Evolutionary conservation across 2,888 invertebrate species (phyloP).

Genomic region (Nycteola revayana): DNA sequence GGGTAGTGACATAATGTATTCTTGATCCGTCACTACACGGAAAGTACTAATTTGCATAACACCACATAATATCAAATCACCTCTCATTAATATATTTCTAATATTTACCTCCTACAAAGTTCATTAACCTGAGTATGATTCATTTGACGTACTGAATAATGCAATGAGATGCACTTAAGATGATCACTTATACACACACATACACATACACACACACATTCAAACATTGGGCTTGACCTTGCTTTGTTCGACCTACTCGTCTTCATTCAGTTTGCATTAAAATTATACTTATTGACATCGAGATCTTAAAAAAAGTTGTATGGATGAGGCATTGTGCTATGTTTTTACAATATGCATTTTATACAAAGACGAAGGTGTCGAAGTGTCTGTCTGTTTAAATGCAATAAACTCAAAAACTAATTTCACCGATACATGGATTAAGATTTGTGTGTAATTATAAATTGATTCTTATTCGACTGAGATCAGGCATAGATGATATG

Average conservation of each 20-base stretch:
- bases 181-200: conserved; percentile 25
- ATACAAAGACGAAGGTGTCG: too few relatives aligned
- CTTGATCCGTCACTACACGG: too few relatives aligned
- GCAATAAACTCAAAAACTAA: too few relatives aligned
- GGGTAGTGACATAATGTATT: too few relatives aligned
- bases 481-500: too few relatives aligned
- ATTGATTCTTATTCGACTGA: too few relatives aligned
- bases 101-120: conserved; percentile 11
- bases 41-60: too few relatives aligned
- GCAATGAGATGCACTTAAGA: conserved; percentile 46
- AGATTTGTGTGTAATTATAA: too few relatives aligned
- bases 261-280: conserved; percentile 32
- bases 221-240: conserved; percentile 27
- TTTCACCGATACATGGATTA: too few relatives aligned
- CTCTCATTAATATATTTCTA: conserved; percentile 3
- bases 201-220: conserved; percentile 18
- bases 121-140: conserved; percentile 19
- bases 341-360: too few relatives aligned
- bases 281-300: conserved; percentile 13
- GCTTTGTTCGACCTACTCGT: conserved; percentile 38
- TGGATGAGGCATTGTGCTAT: conserved; percentile 20
- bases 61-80: not conserved
- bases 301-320: conserved; percentile 2
- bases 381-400: too few relatives aligned
- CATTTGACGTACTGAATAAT: conserved; percentile 18